A percentile compares a stretch with the other conserved stretches of the same genome.
phyloP scores from a whole-genome alignment of 2,888 invertebrate species.

The Salticus scenicus region DNA sequence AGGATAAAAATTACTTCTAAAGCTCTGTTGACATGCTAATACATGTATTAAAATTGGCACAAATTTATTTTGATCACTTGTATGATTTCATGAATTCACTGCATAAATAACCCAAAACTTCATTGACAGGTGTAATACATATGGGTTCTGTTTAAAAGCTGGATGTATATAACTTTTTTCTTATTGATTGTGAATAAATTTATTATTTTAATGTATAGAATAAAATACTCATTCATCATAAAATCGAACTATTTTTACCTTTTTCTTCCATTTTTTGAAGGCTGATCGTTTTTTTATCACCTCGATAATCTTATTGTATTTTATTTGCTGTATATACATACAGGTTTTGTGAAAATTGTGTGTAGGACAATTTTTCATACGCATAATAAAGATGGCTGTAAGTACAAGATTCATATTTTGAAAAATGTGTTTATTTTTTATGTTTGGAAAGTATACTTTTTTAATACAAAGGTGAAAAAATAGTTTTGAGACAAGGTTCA shows the following conservation, averaged over 20 bases:
- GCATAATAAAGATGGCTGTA: neutral
- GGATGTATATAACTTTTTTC: neutral
- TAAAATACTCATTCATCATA: neutral
- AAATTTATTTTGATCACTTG: too few relatives aligned
- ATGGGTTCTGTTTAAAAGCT: neutral
- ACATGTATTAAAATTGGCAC: too few relatives aligned
- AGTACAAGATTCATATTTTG: neutral
- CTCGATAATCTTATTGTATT: neutral
- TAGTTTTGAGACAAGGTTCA: too few relatives aligned
- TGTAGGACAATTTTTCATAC: conserved; percentile 3
- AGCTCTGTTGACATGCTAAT: too few relatives aligned
- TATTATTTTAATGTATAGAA: neutral
- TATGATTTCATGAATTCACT: too few relatives aligned
- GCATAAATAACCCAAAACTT: too few relatives aligned
- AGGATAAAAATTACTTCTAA: too few relatives aligned
- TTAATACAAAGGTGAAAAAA: too few relatives aligned
- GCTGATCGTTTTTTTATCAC: neutral
- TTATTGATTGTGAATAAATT: neutral
- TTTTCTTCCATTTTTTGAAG: neutral
- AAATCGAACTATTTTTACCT: neutral
- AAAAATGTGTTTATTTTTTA: neutral
- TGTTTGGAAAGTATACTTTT: too few relatives aligned
- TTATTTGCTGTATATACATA: neutral
- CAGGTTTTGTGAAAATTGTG: neutral
- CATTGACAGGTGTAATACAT: too few relatives aligned